Evolutionary conservation across 2,113 vertebrate genomes (phyloP).

Genomic region (Ictidomys tridecemlineatus): DNA sequence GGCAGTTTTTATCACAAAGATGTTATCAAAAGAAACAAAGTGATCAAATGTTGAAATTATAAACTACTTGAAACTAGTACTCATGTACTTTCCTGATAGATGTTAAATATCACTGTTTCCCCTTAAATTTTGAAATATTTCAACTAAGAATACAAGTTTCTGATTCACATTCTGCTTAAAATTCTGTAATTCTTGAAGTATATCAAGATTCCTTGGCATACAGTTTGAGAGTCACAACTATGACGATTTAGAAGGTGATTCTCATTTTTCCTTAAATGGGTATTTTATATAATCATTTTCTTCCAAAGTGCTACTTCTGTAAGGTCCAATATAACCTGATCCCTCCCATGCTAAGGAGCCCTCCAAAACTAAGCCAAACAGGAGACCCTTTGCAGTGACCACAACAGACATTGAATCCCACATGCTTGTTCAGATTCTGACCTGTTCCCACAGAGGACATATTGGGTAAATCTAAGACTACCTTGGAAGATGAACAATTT

Average conservation of each 20-base stretch:
- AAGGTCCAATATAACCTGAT: conserved; percentile 73
- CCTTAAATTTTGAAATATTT: background rate
- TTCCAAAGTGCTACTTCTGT: conserved; percentile 79
- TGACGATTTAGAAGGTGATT: conserved; percentile 77
- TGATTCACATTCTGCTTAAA: no score
- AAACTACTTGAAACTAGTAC: background rate
- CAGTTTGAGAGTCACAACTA: background rate
- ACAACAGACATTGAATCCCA: background rate
- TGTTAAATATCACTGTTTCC: background rate
- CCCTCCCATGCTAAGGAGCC: background rate
- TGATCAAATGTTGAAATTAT: background rate
- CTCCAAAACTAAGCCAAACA: background rate
- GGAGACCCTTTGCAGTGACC: background rate
- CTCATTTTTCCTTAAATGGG: conserved; percentile 84
- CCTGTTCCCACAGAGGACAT: background rate
- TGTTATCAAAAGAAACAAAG: background rate
- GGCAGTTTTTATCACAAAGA: background rate
- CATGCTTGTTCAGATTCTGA: background rate
- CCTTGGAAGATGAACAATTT: background rate
- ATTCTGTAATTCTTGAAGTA: background rate
- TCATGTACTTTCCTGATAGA: background rate
- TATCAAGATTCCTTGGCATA: background rate
- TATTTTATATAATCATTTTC: conserved; percentile 84
- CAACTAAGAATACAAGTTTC: no score
- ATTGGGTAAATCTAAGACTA: background rate